Conservation (phyloP, 1,140 invertebrate species). For the Lordiphosa clarofinis region DNA sequence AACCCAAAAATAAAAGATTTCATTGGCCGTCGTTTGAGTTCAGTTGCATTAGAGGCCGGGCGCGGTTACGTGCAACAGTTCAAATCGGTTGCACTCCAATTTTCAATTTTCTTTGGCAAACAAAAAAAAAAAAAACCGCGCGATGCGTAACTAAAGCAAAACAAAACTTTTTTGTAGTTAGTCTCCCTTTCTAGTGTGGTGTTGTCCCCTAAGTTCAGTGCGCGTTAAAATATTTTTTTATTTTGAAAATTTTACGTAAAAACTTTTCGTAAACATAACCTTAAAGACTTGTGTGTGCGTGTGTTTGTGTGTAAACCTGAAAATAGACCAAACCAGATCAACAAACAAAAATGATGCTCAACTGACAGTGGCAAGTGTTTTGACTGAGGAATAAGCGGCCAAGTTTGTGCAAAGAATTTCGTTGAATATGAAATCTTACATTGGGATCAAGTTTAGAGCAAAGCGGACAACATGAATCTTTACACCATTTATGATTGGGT, state of each 20-base stretch:
- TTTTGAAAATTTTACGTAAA: conserved; percentile 64
- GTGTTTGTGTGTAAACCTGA: conserved; percentile 6
- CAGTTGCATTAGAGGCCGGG: conserved; percentile 59
- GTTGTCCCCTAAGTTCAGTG: conserved; percentile 26
- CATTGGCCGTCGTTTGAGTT: conserved; percentile 26
- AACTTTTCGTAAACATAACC: conserved; percentile 52
- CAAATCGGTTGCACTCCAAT: conserved; percentile 44
- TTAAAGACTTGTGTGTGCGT: conserved; percentile 38
- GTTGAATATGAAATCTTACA: conserved; percentile 35
- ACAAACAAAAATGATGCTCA: conserved; percentile 29
- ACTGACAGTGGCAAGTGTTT: conserved; percentile 60
- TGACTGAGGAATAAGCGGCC: conserved; percentile 7
- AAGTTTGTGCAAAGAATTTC: conserved; percentile 20
- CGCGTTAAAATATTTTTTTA: neutral
- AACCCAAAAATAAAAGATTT: conserved; percentile 65
- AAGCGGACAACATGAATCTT: conserved; percentile 59
- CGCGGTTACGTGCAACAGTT: conserved; percentile 66
- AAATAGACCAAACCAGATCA: conserved; percentile 19
- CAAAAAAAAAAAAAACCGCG: conserved; percentile 9
- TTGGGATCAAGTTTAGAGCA: conserved; percentile 36
- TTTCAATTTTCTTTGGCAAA: conserved; percentile 12
- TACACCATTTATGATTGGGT: conserved; percentile 76
- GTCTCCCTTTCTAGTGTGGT: conserved; percentile 33
- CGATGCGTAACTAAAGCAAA: conserved; percentile 31
- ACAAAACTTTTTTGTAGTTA: conserved; percentile 10